These are phyloP conservation scores for Camponotus fellah DNA, from an alignment of 2,888 invertebrate species.

Conservation along the genomic window DNA sequence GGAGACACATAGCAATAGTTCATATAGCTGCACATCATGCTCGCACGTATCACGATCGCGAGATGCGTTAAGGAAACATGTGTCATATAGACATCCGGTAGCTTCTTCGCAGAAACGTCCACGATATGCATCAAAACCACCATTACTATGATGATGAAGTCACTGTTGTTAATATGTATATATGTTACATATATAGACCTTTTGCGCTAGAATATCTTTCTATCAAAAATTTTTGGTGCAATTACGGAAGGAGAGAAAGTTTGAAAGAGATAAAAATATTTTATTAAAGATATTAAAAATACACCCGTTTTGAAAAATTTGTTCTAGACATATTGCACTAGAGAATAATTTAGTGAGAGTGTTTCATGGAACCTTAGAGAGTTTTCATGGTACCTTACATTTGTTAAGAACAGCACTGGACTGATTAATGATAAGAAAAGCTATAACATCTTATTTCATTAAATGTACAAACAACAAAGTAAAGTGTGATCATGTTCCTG, in stretches of 20 bases:
- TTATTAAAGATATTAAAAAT: conserved; percentile 39
- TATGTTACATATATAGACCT: conserved; percentile 42
- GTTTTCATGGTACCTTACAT: conserved; percentile 67
- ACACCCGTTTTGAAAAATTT: not conserved
- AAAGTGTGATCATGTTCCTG: conserved; percentile 78
- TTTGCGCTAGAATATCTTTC: conserved; percentile 38
- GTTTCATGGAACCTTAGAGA: conserved; percentile 63
- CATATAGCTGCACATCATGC: conserved; percentile 95
- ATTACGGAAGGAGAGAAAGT: conserved; percentile 28
- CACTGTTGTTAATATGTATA: conserved; percentile 25
- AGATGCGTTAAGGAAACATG: conserved; percentile 95
- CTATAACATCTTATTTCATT: conserved; percentile 65
- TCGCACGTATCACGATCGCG: conserved; percentile 95
- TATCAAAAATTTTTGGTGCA: conserved; percentile 46
- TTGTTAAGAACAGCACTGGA: conserved; percentile 65
- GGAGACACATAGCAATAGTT: conserved; percentile 96
- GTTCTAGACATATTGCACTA: conserved; percentile 45
- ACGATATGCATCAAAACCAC: conserved; percentile 81
- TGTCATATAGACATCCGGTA: conserved; percentile 94
- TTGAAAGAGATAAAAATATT: conserved; percentile 36
- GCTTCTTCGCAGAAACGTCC: conserved; percentile 86
- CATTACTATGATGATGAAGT: conserved; percentile 63
- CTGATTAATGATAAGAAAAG: conserved; percentile 73
- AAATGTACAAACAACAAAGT: conserved; percentile 70
- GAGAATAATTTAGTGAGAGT: conserved; percentile 49